Conservation (phyloP, 2,797 vertebrate genomes). For the Lepus oiostolus region DNA sequence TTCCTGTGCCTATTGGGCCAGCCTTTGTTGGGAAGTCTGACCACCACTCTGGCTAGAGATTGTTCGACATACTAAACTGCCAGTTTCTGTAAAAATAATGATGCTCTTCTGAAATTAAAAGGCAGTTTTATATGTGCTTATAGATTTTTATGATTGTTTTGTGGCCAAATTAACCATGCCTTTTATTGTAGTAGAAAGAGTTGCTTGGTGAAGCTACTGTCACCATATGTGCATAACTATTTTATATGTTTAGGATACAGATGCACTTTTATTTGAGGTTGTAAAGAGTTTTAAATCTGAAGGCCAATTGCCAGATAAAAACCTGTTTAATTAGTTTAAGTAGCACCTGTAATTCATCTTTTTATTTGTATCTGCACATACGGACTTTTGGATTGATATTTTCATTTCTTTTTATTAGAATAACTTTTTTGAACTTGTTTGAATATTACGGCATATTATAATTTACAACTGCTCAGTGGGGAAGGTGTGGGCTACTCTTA, state of each 20-base stretch:
- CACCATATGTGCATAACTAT: not conserved
- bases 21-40: slow-evolving; percentile 50
- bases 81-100: slow-evolving; percentile 30
- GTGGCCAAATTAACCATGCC: not conserved
- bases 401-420: slow-evolving; percentile 72
- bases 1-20: not conserved
- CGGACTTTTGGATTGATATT: not conserved
- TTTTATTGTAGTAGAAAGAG: not conserved
- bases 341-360: slow-evolving; percentile 43
- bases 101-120: slow-evolving; percentile 44
- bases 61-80: not conserved
- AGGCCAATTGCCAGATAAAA: slow-evolving; percentile 46
- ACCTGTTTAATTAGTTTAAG: slow-evolving; percentile 34
- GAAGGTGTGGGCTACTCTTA: slow-evolving; percentile 78
- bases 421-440: slow-evolving; percentile 68
- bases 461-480: slow-evolving; percentile 57
- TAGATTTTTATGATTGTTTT: slow-evolving; percentile 55
- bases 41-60: not conserved
- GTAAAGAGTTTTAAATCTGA: slow-evolving; percentile 67
- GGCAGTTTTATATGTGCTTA: slow-evolving; percentile 6
- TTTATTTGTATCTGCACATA: slow-evolving; percentile 59
- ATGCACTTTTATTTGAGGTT: slow-evolving; percentile 27
- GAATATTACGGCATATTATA: slow-evolving; percentile 59
- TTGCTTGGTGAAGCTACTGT: slow-evolving; percentile 54
- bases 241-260: not conserved